A percentile compares a stretch with the other conserved stretches of the same genome.
Evolutionary conservation across 2,888 invertebrate genomes (phyloP).

Genomic region (Blastobasis adustella): DNA sequence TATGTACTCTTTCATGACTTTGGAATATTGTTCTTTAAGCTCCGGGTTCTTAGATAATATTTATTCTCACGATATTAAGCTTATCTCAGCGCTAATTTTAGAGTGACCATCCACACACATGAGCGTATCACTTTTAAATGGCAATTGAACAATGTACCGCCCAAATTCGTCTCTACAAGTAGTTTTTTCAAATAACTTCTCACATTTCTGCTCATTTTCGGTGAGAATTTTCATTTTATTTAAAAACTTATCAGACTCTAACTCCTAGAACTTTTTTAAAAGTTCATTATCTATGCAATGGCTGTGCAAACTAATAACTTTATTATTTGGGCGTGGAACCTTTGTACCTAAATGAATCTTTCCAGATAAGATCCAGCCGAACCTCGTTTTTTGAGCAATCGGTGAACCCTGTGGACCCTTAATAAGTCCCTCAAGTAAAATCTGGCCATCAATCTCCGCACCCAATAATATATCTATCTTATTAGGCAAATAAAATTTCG

Average conservation of each 20-base stretch:
- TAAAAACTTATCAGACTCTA: constrained; percentile 14
- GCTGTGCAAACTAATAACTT: constrained; percentile 2
- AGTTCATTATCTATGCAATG: constrained; percentile 5
- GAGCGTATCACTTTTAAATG: too few species aligned
- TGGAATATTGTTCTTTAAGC: too few species aligned
- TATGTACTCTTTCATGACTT: too few species aligned
- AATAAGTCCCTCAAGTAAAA: neutral
- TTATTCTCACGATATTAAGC: too few species aligned
- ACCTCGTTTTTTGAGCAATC: neutral
- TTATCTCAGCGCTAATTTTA: too few species aligned
- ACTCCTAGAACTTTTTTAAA: constrained; percentile 12
- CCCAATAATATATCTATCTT: neutral
- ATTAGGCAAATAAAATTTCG: neutral
- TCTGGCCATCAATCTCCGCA: neutral
- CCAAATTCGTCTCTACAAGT: too few species aligned
- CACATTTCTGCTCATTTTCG: too few species aligned
- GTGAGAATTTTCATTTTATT: too few species aligned
- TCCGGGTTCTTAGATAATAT: too few species aligned
- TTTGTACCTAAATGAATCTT: neutral
- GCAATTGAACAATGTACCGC: too few species aligned
- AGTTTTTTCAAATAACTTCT: too few species aligned
- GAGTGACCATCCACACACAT: too few species aligned
- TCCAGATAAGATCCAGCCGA: neutral
- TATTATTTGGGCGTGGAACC: neutral
- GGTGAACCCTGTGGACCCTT: neutral